Evolutionary conservation across 2,888 invertebrate genomes (phyloP).

Genomic region (Campopleginae sp.): DNA sequence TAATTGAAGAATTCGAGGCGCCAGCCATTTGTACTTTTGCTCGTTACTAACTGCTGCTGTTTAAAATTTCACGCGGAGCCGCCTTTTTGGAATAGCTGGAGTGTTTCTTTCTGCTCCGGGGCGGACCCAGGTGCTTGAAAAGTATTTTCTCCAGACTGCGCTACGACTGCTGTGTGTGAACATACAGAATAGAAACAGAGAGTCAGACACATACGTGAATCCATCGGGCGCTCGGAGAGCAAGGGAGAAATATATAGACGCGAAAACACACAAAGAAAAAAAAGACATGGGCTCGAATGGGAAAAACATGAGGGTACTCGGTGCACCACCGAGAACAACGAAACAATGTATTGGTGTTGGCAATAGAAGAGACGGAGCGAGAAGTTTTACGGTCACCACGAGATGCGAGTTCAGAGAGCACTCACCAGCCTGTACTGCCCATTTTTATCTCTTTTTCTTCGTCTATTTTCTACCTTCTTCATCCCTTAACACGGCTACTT

Average conservation of each 20-base stretch:
- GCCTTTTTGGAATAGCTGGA: constrained; percentile 68
- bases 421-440: constrained; percentile 55
- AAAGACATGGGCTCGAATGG: constrained; percentile 12
- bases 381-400: constrained; percentile 58
- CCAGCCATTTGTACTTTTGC: constrained; percentile 82
- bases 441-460: constrained; percentile 48
- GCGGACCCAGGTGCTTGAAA: constrained; percentile 46
- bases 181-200: neutral
- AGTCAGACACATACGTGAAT: neutral
- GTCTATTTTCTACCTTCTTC: constrained; percentile 41
- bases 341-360: constrained; percentile 53
- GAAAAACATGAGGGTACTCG: constrained; percentile 22
- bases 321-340: constrained; percentile 30
- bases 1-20: constrained; percentile 79
- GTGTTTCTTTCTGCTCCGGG: constrained; percentile 68
- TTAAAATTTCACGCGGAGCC: constrained; percentile 82
- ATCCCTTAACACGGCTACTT: constrained; percentile 38
- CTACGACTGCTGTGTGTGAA: constrained; percentile 1
- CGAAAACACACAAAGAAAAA: constrained; percentile 1
- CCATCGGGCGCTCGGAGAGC: neutral
- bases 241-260: neutral
- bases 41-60: constrained; percentile 80
- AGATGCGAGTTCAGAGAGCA: constrained; percentile 65
- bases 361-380: constrained; percentile 45
- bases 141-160: constrained; percentile 54